Percentiles rank a stretch among this genome's conserved stretches.
These are phyloP conservation scores for Cyprinodon brontotheroides DNA, from an alignment of 2,113 vertebrate genomes.

Conservation along the genomic window DNA sequence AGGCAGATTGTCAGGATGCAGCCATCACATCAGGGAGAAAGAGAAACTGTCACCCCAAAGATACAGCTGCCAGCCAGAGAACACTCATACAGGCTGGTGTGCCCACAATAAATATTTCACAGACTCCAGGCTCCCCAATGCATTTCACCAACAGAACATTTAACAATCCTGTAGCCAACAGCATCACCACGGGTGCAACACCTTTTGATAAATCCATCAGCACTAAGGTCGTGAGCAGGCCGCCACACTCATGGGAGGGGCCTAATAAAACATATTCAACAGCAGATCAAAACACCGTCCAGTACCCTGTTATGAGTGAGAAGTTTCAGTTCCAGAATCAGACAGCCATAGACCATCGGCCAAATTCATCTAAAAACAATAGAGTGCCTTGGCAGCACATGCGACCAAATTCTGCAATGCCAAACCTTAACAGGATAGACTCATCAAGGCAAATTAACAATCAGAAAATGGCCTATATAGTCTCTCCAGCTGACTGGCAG, in stretches of 20 bases:
- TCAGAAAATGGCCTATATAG: conserved; percentile 85
- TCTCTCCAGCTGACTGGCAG: conserved; percentile 84
- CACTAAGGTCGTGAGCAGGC: conserved; percentile 73
- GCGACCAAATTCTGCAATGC: conserved; percentile 75
- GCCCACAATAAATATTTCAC: conserved; percentile 83
- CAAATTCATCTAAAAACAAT: conserved; percentile 80
- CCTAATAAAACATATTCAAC: conserved; percentile 80
- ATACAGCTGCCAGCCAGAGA: conserved; percentile 78
- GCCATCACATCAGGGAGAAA: conserved; percentile 77
- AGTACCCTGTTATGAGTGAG: conserved; percentile 78
- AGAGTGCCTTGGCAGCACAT: conserved; percentile 88
- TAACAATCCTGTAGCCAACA: conserved; percentile 69
- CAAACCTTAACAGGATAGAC: conserved; percentile 82
- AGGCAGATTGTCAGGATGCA: conserved; percentile 78
- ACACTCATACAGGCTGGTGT: conserved; percentile 80
- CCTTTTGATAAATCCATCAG: conserved; percentile 83
- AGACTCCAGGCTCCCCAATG: conserved; percentile 83
- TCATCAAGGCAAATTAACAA: conserved; percentile 82
- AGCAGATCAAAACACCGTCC: conserved; percentile 80
- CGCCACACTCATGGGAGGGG: conserved; percentile 87
- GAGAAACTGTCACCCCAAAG: conserved; percentile 79
- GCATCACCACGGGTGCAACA: conserved; percentile 71
- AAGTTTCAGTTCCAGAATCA: conserved; percentile 86
- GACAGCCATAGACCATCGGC: conserved; percentile 81
- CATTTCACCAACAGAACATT: conserved; percentile 87